phyloP scores from a whole-genome alignment of 2,797 vertebrate species.

The Sebastes matsubarae region DNA sequence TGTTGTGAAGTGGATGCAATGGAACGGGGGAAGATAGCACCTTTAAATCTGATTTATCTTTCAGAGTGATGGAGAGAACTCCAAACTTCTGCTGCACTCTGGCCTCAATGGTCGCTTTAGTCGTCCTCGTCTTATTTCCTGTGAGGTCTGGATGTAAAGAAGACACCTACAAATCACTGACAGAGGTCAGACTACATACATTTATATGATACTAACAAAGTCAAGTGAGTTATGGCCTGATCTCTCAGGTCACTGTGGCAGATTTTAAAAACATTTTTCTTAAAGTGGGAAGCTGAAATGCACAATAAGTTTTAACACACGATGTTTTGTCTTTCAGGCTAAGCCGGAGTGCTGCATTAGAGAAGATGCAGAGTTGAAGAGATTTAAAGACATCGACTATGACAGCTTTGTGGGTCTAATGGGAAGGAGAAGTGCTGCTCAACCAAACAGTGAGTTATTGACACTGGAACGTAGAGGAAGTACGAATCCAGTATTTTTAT shows the following conservation, averaged over 20 bases:
- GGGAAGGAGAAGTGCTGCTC: conserved; percentile 68
- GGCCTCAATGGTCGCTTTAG: conserved; percentile 28
- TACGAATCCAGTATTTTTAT: conserved; percentile 3
- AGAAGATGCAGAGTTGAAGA: conserved; percentile 40
- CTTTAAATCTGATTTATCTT: not conserved
- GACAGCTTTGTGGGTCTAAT: conserved; percentile 78
- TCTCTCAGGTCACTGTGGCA: not conserved
- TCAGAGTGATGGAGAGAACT: conserved; percentile 48
- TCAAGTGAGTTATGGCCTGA: not conserved
- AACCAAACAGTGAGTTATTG: conserved; percentile 26
- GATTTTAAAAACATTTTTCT: not conserved
- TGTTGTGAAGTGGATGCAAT: too few relatives aligned
- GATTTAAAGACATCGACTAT: conserved; percentile 58
- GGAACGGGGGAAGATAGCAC: too few relatives aligned
- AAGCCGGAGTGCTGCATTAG: not conserved
- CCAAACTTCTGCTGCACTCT: conserved; percentile 33
- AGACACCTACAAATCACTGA: conserved; percentile 11
- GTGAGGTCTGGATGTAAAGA: conserved; percentile 33
- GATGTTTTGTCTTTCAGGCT: conserved; percentile 10
- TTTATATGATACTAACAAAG: not conserved
- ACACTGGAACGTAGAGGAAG: conserved; percentile 17
- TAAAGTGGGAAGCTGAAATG: not conserved
- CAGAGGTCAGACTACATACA: conserved; percentile 19
- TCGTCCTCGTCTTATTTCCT: conserved; percentile 48
- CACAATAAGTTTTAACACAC: not conserved